These are phyloP conservation scores for Pachypeltis micranthus DNA, from an alignment of 1,140 invertebrate species.

Conservation along the genomic window DNA sequence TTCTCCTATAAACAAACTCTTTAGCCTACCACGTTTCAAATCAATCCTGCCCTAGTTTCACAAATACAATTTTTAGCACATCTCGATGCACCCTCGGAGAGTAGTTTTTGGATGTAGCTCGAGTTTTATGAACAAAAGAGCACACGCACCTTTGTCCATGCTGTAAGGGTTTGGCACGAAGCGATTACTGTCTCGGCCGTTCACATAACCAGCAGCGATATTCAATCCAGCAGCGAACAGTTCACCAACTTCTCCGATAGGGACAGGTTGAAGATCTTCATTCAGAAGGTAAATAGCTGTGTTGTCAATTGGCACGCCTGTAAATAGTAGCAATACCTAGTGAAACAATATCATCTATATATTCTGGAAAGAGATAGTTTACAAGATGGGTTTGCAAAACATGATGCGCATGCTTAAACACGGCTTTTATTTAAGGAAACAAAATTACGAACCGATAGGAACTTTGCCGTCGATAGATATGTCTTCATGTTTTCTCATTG, in stretches of 20 bases:
- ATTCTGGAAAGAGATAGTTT: no score
- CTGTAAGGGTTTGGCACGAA: slow-evolving; percentile 60
- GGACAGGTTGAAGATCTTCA: slow-evolving; percentile 50
- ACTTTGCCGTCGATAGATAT: slow-evolving; percentile 51
- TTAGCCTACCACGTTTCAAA: no score
- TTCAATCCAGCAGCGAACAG: slow-evolving; percentile 65
- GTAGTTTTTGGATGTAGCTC: no score
- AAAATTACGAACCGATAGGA: slow-evolving; percentile 63
- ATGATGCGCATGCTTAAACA: no score
- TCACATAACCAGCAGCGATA: slow-evolving; percentile 65
- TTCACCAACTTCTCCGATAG: slow-evolving; percentile 60
- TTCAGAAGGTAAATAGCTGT: slow-evolving; percentile 66
- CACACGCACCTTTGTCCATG: slow-evolving; percentile 45
- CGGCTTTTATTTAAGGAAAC: no score
- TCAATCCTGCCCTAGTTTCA: no score
- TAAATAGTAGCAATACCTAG: no score
- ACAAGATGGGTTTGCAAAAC: no score
- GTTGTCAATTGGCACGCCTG: slow-evolving; percentile 60
- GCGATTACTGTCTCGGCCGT: slow-evolving; percentile 52
- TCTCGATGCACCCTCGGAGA: no score
- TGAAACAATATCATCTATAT: no score
- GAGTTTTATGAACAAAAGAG: background rate
- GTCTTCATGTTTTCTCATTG: slow-evolving; percentile 40
- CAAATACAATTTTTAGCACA: no score
- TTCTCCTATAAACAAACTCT: no score